Percentiles rank a stretch among this genome's conserved stretches.
These are phyloP conservation scores for Halcyon badia DNA, from an alignment of 2,797 vertebrate genomes.

Conservation along the genomic window DNA sequence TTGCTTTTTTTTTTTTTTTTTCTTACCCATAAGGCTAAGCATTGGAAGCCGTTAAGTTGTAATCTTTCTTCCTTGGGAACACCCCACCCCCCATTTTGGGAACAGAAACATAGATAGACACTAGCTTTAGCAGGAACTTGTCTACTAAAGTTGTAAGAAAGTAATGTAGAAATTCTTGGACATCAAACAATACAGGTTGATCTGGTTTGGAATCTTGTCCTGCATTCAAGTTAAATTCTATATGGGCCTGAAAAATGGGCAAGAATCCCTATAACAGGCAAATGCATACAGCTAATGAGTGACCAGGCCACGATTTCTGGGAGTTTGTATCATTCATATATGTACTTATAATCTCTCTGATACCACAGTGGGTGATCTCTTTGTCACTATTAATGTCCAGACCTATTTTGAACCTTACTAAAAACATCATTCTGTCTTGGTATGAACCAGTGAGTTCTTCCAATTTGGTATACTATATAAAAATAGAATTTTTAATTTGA, in stretches of 20 bases:
- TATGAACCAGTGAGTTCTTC: not conserved
- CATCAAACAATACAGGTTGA: not conserved
- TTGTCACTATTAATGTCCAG: not conserved
- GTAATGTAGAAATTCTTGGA: not conserved
- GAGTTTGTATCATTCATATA: not conserved
- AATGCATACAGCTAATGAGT: not conserved
- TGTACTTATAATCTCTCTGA: not conserved
- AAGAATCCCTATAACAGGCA: not conserved
- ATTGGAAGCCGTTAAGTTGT: not conserved
- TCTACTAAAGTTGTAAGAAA: not conserved
- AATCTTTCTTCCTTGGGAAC: not conserved
- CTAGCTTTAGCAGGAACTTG: not conserved
- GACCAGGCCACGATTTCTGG: not conserved
- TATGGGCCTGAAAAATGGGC: not conserved
- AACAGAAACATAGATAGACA: not conserved
- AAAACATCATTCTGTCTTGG: not conserved
- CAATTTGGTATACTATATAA: not conserved
- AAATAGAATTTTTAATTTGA: not conserved
- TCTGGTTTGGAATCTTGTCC: not conserved
- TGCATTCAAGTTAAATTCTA: not conserved
- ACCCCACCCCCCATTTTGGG: not conserved
- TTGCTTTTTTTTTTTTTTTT: not conserved
- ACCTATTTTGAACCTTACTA: not conserved
- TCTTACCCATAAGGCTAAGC: not conserved
- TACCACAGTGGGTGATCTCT: not conserved